A percentile compares a stretch with the other conserved stretches of the same genome.
These are phyloP conservation scores for Nannoperca australis DNA, from an alignment of 2,797 vertebrate genomes.

Conservation along the genomic window DNA sequence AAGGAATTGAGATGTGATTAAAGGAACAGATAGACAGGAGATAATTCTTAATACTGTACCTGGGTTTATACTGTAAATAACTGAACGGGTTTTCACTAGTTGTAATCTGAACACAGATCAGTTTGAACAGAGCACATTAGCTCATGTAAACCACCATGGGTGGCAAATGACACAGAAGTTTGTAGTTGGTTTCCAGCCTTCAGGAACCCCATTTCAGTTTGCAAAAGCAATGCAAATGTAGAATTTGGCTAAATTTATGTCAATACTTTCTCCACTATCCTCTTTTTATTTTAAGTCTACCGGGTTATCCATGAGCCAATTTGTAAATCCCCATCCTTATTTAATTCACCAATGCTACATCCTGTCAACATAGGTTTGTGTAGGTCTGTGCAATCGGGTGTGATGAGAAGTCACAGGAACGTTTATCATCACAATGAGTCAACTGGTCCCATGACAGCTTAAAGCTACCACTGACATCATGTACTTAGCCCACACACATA, in stretches of 20 bases:
- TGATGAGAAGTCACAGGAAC: conserved; percentile 27
- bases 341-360: not conserved
- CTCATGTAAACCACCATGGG: not conserved
- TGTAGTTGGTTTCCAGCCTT: not conserved
- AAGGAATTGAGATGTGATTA: not conserved
- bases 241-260: not conserved
- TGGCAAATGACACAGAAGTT: not conserved
- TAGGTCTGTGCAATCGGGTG: conserved; percentile 9
- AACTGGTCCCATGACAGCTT: conserved; percentile 49
- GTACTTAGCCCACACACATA: conserved; percentile 37
- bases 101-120: not conserved
- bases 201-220: not conserved
- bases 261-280: not conserved
- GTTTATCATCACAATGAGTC: conserved; percentile 40
- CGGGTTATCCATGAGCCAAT: not conserved
- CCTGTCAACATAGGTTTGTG: not conserved
- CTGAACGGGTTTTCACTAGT: not conserved
- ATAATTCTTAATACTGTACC: not conserved
- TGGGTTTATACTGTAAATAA: not conserved
- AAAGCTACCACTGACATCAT: conserved; percentile 52
- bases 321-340: not conserved
- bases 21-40: conserved; percentile 1
- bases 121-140: not conserved
- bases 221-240: not conserved
- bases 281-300: not conserved